Conservation (phyloP, 2,113 vertebrate species). For the Tragelaphus imberbis region DNA sequence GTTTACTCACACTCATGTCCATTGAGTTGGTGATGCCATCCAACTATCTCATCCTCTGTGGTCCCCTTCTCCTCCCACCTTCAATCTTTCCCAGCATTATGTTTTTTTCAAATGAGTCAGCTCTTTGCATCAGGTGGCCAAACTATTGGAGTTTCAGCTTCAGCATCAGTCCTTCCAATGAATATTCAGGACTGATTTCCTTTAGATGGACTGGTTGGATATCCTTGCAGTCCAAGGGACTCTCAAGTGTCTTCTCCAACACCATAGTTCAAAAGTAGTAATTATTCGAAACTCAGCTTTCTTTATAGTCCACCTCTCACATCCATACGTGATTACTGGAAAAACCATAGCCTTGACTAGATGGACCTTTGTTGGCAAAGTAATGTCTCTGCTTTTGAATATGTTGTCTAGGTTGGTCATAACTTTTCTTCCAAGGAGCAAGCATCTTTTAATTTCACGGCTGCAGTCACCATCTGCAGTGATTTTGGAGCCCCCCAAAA, state of each 20-base stretch:
- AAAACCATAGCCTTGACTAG: background rate
- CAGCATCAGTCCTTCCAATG: background rate
- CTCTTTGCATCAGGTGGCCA: background rate
- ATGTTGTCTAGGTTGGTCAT: background rate
- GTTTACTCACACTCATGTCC: background rate
- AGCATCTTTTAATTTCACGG: background rate
- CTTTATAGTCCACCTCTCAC: background rate
- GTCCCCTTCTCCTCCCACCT: accelerated
- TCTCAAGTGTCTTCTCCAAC: background rate
- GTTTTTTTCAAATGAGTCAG: background rate
- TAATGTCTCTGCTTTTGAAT: background rate
- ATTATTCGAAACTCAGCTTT: background rate
- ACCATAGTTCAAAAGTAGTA: background rate
- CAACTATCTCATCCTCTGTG: background rate
- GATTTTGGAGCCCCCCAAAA: background rate
- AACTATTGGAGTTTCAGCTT: background rate
- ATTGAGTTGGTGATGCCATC: accelerated
- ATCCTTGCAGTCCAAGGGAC: background rate
- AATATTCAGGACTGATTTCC: background rate
- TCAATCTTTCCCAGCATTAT: background rate
- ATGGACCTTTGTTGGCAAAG: background rate
- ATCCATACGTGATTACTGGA: background rate
- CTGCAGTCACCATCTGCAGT: background rate
- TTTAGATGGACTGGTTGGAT: background rate
- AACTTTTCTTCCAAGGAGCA: background rate